These are phyloP conservation scores for Lycophotia porphyrea DNA, from an alignment of 2,888 invertebrate genomes.

Conservation along the genomic window DNA sequence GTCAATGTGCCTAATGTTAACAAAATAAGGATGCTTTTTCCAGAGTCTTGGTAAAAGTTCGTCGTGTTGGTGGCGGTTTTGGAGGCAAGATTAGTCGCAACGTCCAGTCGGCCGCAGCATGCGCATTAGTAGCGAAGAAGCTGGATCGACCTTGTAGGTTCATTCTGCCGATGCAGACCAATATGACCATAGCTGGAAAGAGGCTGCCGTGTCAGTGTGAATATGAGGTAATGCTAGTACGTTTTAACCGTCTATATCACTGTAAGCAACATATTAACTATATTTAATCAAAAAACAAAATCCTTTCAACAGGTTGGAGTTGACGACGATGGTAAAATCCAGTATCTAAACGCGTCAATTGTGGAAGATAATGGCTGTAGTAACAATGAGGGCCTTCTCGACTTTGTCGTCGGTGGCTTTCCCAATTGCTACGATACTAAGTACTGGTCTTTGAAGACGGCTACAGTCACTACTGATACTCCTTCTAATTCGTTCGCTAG, in stretches of 20 bases:
- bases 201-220: conserved; percentile 88
- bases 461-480: conserved; percentile 91
- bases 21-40: not conserved
- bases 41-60: conserved; percentile 91
- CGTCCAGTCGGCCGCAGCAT: conserved; percentile 89
- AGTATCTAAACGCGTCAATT: conserved; percentile 89
- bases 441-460: conserved; percentile 67
- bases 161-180: conserved; percentile 91
- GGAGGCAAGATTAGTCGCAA: conserved; percentile 92
- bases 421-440: conserved; percentile 90
- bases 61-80: conserved; percentile 92
- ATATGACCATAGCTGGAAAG: conserved; percentile 90
- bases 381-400: conserved; percentile 86
- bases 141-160: conserved; percentile 91
- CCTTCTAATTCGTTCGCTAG: conserved; percentile 92
- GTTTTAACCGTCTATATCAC: not conserved
- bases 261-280: not conserved
- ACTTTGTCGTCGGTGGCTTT: conserved; percentile 78
- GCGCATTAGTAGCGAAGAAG: conserved; percentile 91
- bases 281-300: not conserved
- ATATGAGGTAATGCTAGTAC: conserved; percentile 87
- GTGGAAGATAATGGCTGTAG: conserved; percentile 88
- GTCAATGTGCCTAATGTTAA: not conserved
- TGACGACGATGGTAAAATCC: conserved; percentile 91
- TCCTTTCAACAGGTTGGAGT: conserved; percentile 88